phyloP scores from a whole-genome alignment of 2,797 vertebrate species.

The Propithecus deckenii region DNA sequence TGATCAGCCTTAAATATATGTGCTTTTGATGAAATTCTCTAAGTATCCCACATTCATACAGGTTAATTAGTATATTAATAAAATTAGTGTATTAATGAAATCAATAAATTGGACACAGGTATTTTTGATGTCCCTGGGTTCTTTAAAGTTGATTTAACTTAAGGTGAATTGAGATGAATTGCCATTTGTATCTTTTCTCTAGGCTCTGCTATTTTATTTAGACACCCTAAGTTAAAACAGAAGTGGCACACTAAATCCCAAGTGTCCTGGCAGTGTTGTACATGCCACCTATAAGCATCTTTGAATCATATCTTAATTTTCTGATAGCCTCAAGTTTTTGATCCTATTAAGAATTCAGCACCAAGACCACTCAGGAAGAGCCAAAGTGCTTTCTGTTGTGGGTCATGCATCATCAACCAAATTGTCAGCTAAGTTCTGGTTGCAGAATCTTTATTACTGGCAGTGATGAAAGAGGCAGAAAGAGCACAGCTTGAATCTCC shows the following conservation, averaged over 20 bases:
- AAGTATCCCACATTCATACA: not conserved
- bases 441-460: not conserved
- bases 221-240: not conserved
- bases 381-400: conserved; percentile 29
- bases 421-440: conserved; percentile 42
- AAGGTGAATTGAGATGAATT: not conserved
- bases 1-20: not conserved
- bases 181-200: not conserved
- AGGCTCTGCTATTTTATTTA: conserved; percentile 15
- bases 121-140: not conserved
- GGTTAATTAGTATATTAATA: not conserved
- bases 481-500: not conserved
- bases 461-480: conserved; percentile 37
- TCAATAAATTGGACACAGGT: not conserved
- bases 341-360: not conserved
- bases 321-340: not conserved
- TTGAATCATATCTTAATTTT: conserved; percentile 57
- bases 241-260: not conserved
- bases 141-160: not conserved
- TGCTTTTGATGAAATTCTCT: conserved; percentile 14
- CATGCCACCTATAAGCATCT: not conserved
- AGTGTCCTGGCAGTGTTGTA: not conserved
- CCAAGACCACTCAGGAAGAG: not conserved
- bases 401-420: conserved; percentile 20
- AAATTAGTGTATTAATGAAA: not conserved